Evolutionary conservation across 2,888 invertebrate species (phyloP), one percentile per base, ranked within the genome.

Genomic region (Tinea pellionella): DNA sequence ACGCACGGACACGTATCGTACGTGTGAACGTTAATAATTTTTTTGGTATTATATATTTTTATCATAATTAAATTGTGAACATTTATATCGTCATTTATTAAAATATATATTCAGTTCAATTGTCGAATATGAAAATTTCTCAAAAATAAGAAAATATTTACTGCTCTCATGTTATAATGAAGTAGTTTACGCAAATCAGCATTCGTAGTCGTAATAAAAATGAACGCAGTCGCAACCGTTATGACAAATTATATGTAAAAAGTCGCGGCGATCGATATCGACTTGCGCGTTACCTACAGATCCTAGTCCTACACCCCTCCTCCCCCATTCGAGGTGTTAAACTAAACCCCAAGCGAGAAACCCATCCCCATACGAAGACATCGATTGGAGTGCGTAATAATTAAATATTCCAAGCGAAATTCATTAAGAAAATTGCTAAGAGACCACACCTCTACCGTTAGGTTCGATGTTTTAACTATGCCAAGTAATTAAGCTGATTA

Each of bases 221-320:
- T 12, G 41, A 8, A 4, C 41, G 41, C 41, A 41, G 9, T 41
- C 41, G 41, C 41, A 41, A 8, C 13, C 4, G 9, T 13, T 41
- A 16, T 47, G 2, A 15, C 47, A 15, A 47, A 47, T 47, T 47
- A 16, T 4, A 47, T 2, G 15, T 15, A 47, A 47, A 16, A 16
- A 4, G 47, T 7, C 47, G 47, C 47, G 8, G 15, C 86, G 86
- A 85, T 86, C 78, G 70, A 67, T 72, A 73, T 69, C 79, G 85
- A 85, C 80, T 83, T 86, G 85, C 85, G 85, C 85, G 77, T 69
- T 79, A n/a, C n/a, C n/a, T n/a, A 66, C 73, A 75, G 41, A 12
- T 37, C 43, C 75, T 71, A 73, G 74, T 75, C 68, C 73, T 64
- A 63, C 69, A 56, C 73, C 73, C 75, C 75, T 69, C 78, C 63